phyloP scores from a whole-genome alignment of 1,140 invertebrate genomes.

The Lepidotrigona ventralis region DNA sequence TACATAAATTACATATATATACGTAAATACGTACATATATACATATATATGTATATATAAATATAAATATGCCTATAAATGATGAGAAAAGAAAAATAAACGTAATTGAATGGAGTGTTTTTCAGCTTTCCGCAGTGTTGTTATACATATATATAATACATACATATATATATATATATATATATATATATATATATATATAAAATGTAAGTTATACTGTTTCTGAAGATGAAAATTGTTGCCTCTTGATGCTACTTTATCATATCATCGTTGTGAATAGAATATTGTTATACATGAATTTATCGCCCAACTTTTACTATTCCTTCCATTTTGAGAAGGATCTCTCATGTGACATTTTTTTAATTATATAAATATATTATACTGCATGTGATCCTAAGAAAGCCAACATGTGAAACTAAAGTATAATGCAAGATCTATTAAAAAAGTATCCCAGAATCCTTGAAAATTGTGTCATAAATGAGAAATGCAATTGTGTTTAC shows the following conservation, averaged over 20 bases:
- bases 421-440: slow-evolving; percentile 31
- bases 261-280: slow-evolving; percentile 65
- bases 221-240: slow-evolving; percentile 61
- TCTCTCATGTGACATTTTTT: slow-evolving; percentile 38
- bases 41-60: slow-evolving; percentile 35
- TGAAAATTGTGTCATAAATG: neutral
- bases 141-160: slow-evolving; percentile 42
- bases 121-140: slow-evolving; percentile 56
- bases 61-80: slow-evolving; percentile 40
- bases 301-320: slow-evolving; percentile 25
- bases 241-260: slow-evolving; percentile 64
- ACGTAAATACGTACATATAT: slow-evolving; percentile 26
- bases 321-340: slow-evolving; percentile 41
- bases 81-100: slow-evolving; percentile 54
- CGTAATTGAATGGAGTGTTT: slow-evolving; percentile 59
- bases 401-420: slow-evolving; percentile 28
- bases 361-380: slow-evolving; percentile 39
- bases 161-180: slow-evolving; percentile 24
- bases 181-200: slow-evolving; percentile 39
- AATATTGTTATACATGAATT: slow-evolving; percentile 56
- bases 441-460: slow-evolving; percentile 24
- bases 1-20: slow-evolving; percentile 29
- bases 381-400: slow-evolving; percentile 34
- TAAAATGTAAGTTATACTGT: slow-evolving; percentile 56
- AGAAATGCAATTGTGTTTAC: neutral